Evolutionary conservation across 2,888 invertebrate species (phyloP).

Genomic region (Volucella inflata): DNA sequence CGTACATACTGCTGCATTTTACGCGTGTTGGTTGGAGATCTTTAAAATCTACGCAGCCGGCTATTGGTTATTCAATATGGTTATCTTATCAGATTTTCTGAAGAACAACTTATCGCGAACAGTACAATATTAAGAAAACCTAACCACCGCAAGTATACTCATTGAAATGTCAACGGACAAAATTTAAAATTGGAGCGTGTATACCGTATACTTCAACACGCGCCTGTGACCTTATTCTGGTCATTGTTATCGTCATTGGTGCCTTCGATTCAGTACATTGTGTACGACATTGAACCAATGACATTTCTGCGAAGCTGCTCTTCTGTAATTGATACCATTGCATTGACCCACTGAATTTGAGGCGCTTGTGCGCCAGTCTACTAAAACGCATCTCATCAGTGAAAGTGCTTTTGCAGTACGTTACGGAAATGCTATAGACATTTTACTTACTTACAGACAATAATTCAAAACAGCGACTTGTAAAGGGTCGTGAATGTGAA

Average conservation of each 20-base stretch:
- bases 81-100: too few species aligned
- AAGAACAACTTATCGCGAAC: too few species aligned
- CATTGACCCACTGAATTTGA: slow-evolving; percentile 24
- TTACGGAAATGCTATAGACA: neutral
- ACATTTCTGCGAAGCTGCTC: neutral
- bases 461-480: neutral
- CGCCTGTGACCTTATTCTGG: slow-evolving; percentile 64
- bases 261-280: slow-evolving; percentile 36
- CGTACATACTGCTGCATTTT: too few species aligned
- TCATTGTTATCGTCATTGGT: slow-evolving; percentile 44
- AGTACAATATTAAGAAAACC: too few species aligned
- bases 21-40: too few species aligned
- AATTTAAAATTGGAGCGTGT: slow-evolving; percentile 36
- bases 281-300: slow-evolving; percentile 55
- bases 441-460: neutral
- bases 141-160: too few species aligned
- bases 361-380: slow-evolving; percentile 4
- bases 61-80: too few species aligned
- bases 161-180: too few species aligned
- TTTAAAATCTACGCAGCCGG: too few species aligned
- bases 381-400: slow-evolving; percentile 13
- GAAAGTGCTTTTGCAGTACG: slow-evolving; percentile 16
- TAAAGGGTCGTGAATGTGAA: neutral
- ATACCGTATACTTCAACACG: slow-evolving; percentile 24
- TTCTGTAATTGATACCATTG: neutral